phyloP scores from a whole-genome alignment of 2,113 vertebrate genomes.

The Pedionomus torquatus region DNA sequence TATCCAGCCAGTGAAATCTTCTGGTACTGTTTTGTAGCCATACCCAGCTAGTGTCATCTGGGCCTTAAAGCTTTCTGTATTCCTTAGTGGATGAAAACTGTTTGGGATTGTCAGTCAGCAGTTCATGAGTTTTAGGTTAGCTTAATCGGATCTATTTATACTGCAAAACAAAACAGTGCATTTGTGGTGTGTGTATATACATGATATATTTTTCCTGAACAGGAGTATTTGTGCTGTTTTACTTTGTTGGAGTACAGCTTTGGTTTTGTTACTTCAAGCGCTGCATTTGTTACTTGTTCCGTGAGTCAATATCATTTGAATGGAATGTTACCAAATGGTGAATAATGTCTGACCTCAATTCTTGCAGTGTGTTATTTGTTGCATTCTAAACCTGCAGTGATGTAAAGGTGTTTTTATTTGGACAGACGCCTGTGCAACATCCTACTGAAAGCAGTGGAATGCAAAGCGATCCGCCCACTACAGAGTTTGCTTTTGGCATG shows the following conservation, averaged over 20 bases:
- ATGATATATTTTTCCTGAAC: slow-evolving; percentile 26
- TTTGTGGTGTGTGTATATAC: slow-evolving; percentile 42
- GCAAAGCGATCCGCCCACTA: rapidly evolving
- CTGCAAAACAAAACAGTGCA: slow-evolving; percentile 27
- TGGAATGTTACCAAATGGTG: slow-evolving; percentile 33
- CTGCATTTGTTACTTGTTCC: slow-evolving; percentile 24
- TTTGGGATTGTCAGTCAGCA: not conserved
- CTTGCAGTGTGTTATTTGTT: not conserved
- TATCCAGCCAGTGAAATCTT: not conserved
- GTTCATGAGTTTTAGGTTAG: not conserved
- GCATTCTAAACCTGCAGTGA: not conserved
- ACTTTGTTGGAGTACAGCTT: not conserved
- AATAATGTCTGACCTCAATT: slow-evolving; percentile 34
- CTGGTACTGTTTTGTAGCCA: not conserved
- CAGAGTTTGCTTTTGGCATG: not conserved
- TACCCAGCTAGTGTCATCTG: not conserved
- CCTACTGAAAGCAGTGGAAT: slow-evolving; percentile 5
- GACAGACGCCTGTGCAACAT: not conserved
- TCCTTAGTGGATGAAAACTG: not conserved
- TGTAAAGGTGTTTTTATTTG: slow-evolving; percentile 41
- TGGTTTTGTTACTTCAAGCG: slow-evolving; percentile 29
- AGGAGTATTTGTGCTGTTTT: slow-evolving; percentile 45
- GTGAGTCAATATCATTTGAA: slow-evolving; percentile 30
- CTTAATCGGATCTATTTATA: slow-evolving; percentile 47
- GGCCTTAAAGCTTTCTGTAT: not conserved